A percentile compares a stretch with the other conserved stretches of the same genome.
phyloP scores from a whole-genome alignment of 2,113 vertebrate species.

The Oncorhynchus nerka region DNA sequence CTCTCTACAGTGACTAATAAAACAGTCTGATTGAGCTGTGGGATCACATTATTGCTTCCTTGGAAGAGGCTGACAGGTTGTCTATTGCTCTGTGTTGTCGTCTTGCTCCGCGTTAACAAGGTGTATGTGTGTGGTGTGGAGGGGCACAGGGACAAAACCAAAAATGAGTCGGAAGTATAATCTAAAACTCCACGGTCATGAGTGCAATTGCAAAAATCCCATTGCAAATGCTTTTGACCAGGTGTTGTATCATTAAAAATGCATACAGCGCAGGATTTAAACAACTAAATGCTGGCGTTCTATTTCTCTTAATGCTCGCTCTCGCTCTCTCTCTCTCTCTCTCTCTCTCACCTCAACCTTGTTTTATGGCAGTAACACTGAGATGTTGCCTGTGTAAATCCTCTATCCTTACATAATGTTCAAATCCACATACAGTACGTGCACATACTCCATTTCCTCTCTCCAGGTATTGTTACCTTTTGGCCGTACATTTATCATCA shows the following conservation, averaged over 20 bases:
- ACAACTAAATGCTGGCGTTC: conserved; percentile 35
- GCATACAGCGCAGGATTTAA: conserved; percentile 34
- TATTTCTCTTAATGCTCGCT: not conserved
- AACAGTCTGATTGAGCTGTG: conserved; percentile 44
- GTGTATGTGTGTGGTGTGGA: conserved; percentile 6
- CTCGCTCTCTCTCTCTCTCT: not conserved
- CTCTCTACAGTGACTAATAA: conserved; percentile 30
- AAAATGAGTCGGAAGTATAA: conserved; percentile 2
- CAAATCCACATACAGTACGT: not conserved
- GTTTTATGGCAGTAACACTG: not conserved
- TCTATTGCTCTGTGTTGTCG: conserved; percentile 36
- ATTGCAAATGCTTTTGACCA: conserved; percentile 16
- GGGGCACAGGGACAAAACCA: not conserved
- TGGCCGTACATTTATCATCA: conserved; percentile 31
- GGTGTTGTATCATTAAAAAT: conserved; percentile 48
- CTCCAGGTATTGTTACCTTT: conserved; percentile 39
- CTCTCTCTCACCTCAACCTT: not conserved
- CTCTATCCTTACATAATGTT: not conserved
- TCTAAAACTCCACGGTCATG: conserved; percentile 22
- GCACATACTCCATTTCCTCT: conserved; percentile 49
- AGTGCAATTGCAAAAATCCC: conserved; percentile 23
- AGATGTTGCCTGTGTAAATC: not conserved
- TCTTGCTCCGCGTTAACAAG: conserved; percentile 34
- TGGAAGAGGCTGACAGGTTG: conserved; percentile 41
- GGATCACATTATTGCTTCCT: conserved; percentile 47